Base-by-base conservation (phyloP, 2,888 invertebrate genomes). In the Apamea epomidion region DNA sequence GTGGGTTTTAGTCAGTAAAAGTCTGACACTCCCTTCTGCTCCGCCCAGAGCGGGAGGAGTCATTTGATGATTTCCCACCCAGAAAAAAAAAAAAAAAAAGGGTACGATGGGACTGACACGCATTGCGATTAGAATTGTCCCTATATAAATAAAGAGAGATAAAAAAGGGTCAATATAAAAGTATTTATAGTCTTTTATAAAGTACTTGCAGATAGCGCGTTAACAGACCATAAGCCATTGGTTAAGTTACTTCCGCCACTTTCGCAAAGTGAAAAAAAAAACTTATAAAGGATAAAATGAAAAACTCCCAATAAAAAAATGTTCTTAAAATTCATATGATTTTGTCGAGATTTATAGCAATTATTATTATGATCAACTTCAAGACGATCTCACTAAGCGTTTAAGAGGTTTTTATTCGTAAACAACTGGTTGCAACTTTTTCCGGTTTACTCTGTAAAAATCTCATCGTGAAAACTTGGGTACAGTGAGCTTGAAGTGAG, bases 141-240 rank as follows among this genome's bases (percentile, higher is more conserved):
- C 32, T 32, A 32, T 2, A 37, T 37, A 37, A 37, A 37, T 37
- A 37, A 37, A 37, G 4, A 37, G 5, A 37, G 32, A 32, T 32
- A 37, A 37, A 37, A 37, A 37, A 37, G 29, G 18, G 18, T 14
- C 18, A 25, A 18, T 68, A n/a, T 25, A 79, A 25, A 45, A 32
- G 21, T 54, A n/a, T 21, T 16, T 45, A 54, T 12, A 58, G 14
- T 45, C 12, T 0, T 69, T 69, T 64, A 29, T 62, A 81, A 72
- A 48, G 45, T 69, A 64, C 54, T 78, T 76, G 21, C 12, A 58
- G 37, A 78, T 82, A 68, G 84, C 84, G 72, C 78, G 82, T 37
- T 62, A 78, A 83, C n/a, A 58, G 37, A 12, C 67, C 45, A 72
- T 82, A 68, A 82, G 62, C 45, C 71, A 48, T 29, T 62, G 37